Base-by-base conservation (phyloP, 2,888 invertebrate species). In the Atrina japonica region DNA sequence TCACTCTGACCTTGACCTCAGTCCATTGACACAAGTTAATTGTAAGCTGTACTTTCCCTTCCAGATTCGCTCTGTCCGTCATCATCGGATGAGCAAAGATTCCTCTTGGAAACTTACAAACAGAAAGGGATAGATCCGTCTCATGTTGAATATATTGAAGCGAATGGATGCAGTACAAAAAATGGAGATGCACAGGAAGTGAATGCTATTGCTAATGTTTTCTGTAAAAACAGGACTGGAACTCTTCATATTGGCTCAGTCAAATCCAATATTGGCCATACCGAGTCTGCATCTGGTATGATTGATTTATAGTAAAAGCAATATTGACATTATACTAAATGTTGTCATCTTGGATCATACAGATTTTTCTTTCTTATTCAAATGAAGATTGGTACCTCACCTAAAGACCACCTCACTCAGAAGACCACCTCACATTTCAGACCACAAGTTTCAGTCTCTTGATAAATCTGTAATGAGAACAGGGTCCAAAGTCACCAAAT, bases 251-350 rank as follows among this genome's bases (percentile, higher is more conserved):
- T 99, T 86, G 99, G 99, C 25, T 98, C 98, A 0, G 96, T 98
- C 0, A 99, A 99, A 91, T 97, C 97, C 23, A 99, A 98, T 92
- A 97, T 99, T 96, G 99, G 99, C 1, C 99, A 99, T 90, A 95
- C 98, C 3, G 99, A 98, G 91, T 96, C 98, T 21, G 91, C 91
- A 2, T 91, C 92, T 43, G 92, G 92, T 85, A 80, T n/a, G n/a
- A n/a, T n/a, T n/a, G n/a, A n/a, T n/a, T n/a, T n/a, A n/a, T n/a
- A n/a, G n/a, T n/a, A n/a, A n/a, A n/a, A n/a, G n/a, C n/a, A n/a
- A n/a, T n/a, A n/a, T n/a, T n/a, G n/a, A n/a, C n/a, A n/a, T n/a
- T n/a, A n/a, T n/a, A n/a, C n/a, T n/a, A n/a, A n/a, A n/a, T n/a
- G n/a, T n/a, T n/a, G n/a, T n/a, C n/a, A n/a, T n/a, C n/a, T n/a